Conservation (phyloP, 2,888 invertebrate species). For the Halictus quadricinctus region DNA sequence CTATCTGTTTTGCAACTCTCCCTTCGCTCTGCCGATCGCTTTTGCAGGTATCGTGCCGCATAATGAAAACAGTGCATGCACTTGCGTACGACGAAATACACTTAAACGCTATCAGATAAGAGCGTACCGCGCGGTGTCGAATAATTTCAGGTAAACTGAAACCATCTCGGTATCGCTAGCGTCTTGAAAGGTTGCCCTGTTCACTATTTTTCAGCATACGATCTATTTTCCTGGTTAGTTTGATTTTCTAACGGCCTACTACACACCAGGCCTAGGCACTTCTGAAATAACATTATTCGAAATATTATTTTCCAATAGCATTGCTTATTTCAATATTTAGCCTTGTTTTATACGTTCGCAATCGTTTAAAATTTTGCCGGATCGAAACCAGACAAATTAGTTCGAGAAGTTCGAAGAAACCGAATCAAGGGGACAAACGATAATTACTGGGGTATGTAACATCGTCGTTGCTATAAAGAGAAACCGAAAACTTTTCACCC, state of each 20-base stretch:
- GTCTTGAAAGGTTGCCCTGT: neutral
- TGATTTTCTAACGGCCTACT: neutral
- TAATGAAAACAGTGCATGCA: slow-evolving; percentile 24
- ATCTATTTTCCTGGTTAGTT: neutral
- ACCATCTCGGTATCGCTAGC: neutral
- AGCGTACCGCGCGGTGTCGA: neutral
- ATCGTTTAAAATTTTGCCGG: neutral
- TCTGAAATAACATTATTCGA: too few relatives aligned
- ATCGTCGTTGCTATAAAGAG: slow-evolving; percentile 11
- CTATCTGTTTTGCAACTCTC: slow-evolving; percentile 52
- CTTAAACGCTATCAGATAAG: slow-evolving; percentile 31
- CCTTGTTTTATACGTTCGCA: neutral
- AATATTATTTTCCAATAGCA: too few relatives aligned
- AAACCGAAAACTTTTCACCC: slow-evolving; percentile 27
- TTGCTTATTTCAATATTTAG: too few relatives aligned
- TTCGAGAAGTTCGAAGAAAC: neutral
- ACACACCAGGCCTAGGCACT: too few relatives aligned
- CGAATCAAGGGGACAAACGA: neutral
- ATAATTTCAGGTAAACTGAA: neutral
- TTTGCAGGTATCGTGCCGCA: slow-evolving; percentile 11
- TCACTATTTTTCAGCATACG: neutral
- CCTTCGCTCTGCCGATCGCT: neutral
- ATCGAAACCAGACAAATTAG: neutral
- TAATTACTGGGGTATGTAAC: neutral
- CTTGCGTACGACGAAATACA: slow-evolving; percentile 18